Percentiles rank a stretch among this genome's conserved stretches.
Evolutionary conservation across 2,797 vertebrate species (phyloP).

Genomic region (Sandelia bainsii): DNA sequence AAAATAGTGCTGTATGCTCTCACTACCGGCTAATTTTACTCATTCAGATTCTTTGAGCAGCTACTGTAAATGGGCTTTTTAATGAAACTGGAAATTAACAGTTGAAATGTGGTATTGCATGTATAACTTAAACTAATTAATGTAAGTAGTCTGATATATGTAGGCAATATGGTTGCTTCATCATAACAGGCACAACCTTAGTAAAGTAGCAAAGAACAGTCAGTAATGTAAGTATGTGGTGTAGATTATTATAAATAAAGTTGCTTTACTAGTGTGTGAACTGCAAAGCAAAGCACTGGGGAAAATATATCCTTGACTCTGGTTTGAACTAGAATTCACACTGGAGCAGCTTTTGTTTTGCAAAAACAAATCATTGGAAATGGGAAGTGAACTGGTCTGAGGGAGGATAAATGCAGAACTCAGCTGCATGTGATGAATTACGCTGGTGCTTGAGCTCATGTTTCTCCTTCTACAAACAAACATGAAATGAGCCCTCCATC

Average conservation of each 20-base stretch:
- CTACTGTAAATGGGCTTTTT: neutral
- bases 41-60: slow-evolving; percentile 17
- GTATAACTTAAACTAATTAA: neutral
- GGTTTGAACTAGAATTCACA: slow-evolving; percentile 49
- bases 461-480: slow-evolving; percentile 65
- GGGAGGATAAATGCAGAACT: slow-evolving; percentile 61
- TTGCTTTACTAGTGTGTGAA: slow-evolving; percentile 18
- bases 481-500: slow-evolving; percentile 49
- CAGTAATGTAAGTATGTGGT: neutral
- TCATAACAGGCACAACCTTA: neutral
- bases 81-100: slow-evolving; percentile 13
- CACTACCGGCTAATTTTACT: slow-evolving; percentile 15
- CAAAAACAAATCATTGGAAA: slow-evolving; percentile 62
- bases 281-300: slow-evolving; percentile 30
- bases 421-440: slow-evolving; percentile 57
- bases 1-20: slow-evolving; percentile 21
- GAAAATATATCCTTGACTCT: slow-evolving; percentile 39
- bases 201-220: neutral
- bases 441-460: slow-evolving; percentile 40
- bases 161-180: neutral
- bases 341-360: slow-evolving; percentile 59
- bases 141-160: neutral
- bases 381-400: slow-evolving; percentile 62
- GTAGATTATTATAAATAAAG: slow-evolving; percentile 47
- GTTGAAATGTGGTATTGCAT: neutral